These are phyloP conservation scores for Zelostemma sp. DNA, from an alignment of 1,140 invertebrate genomes.

Conservation along the genomic window DNA sequence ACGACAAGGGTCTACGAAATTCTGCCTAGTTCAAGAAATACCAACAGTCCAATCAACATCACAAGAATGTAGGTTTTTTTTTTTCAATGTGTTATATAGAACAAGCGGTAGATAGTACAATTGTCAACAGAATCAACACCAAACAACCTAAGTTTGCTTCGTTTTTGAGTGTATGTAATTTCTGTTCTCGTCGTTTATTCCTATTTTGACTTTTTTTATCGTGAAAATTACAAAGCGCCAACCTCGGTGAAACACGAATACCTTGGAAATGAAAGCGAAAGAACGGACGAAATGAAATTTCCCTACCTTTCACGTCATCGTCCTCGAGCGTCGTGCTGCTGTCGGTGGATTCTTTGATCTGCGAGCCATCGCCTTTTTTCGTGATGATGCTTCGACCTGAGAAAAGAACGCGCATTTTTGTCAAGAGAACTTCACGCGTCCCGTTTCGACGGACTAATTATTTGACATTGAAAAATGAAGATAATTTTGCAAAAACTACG, in stretches of 20 bases:
- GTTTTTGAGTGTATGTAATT: no score
- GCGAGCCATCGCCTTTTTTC: slow-evolving; percentile 93
- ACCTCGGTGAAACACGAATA: neutral
- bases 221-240: no score
- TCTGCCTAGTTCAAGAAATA: slow-evolving; percentile 18
- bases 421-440: no score
- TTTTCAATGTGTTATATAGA: slow-evolving; percentile 24
- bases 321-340: slow-evolving; percentile 93
- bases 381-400: slow-evolving; percentile 88
- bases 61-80: slow-evolving; percentile 20
- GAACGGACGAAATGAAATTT: slow-evolving; percentile 40
- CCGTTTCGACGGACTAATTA: no score
- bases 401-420: slow-evolving; percentile 40
- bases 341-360: slow-evolving; percentile 95
- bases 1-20: slow-evolving; percentile 26
- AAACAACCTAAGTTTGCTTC: no score
- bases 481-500: no score
- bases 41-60: slow-evolving; percentile 36
- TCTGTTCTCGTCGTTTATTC: no score
- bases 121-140: no score
- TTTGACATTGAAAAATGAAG: no score
- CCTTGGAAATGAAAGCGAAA: no score
- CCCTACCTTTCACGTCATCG: slow-evolving; percentile 90
- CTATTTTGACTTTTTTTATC: no score
- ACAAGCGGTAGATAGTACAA: slow-evolving; percentile 14